Percentiles rank a stretch among this genome's conserved stretches.
These are phyloP conservation scores for Oegoconia quadripuncta DNA, from an alignment of 2,888 invertebrate genomes.

Conservation along the genomic window DNA sequence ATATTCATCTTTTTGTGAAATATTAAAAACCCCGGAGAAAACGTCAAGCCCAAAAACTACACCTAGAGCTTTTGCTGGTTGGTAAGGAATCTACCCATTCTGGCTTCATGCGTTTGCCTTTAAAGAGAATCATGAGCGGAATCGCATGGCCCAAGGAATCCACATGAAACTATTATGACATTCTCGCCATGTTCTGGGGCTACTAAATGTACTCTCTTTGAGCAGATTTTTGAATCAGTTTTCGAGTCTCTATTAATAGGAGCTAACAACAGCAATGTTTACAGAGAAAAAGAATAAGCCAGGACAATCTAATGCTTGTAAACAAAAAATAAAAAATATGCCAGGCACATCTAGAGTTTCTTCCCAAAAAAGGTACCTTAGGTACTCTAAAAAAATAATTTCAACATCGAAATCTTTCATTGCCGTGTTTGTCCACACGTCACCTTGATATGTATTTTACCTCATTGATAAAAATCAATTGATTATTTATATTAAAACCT, in stretches of 20 bases:
- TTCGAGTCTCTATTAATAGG: conserved; percentile 8
- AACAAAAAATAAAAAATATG: conserved; percentile 1
- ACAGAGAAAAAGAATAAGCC: conserved; percentile 7
- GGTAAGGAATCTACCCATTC: conserved; percentile 19
- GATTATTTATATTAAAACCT: too few relatives aligned
- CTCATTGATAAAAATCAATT: too few relatives aligned
- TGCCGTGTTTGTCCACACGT: too few relatives aligned
- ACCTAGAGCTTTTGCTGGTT: conserved; percentile 13
- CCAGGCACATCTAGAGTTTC: not conserved
- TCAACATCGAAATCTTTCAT: too few relatives aligned
- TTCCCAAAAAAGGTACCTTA: conserved; percentile 14
- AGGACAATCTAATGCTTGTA: conserved; percentile 1
- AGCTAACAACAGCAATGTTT: conserved; percentile 8
- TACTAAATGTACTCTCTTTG: conserved; percentile 13
- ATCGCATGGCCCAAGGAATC: conserved; percentile 13
- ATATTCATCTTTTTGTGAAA: conserved; percentile 20
- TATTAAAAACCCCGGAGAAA: conserved; percentile 9
- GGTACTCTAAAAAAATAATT: too few relatives aligned
- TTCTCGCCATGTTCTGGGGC: conserved; percentile 18
- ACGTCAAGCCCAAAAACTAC: conserved; percentile 5
- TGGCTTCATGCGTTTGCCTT: conserved; percentile 12
- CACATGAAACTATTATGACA: conserved; percentile 13
- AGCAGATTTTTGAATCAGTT: too few relatives aligned
- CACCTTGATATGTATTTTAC: too few relatives aligned
- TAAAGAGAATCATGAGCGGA: conserved; percentile 17